Evolutionary conservation across 2,888 invertebrate genomes (phyloP).

Genomic region (Platycheirus albimanus): DNA sequence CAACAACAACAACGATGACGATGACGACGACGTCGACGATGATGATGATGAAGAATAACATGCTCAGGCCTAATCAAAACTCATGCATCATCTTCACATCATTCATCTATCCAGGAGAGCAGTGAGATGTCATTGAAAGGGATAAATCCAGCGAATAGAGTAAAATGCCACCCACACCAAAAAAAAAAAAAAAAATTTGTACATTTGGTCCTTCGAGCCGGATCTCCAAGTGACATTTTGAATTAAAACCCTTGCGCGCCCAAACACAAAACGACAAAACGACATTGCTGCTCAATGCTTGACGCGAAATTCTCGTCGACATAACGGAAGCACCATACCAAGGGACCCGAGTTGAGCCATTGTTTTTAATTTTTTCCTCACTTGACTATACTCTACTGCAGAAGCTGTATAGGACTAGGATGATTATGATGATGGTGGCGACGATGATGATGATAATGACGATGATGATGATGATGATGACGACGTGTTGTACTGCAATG

Average conservation of each 20-base stretch:
- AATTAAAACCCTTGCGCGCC: constrained; percentile 50
- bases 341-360: constrained; percentile 48
- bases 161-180: background rate
- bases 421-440: constrained; percentile 47
- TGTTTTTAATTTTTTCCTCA: constrained; percentile 64
- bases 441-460: constrained; percentile 46
- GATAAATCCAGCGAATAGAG: constrained; percentile 18
- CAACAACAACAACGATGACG: constrained; percentile 1
- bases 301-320: constrained; percentile 35
- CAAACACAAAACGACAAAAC: constrained; percentile 22
- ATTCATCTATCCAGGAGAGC: constrained; percentile 17
- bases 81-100: constrained; percentile 53
- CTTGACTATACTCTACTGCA: constrained; percentile 58
- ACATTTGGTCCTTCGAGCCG: constrained; percentile 37
- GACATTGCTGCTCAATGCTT: constrained; percentile 22
- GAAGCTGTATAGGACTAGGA: constrained; percentile 23
- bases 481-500: constrained; percentile 71
- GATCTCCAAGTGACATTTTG: constrained; percentile 59
- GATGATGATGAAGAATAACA: constrained; percentile 51
- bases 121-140: constrained; percentile 54
- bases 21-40: no score
- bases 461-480: constrained; percentile 47
- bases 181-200: no score
- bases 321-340: constrained; percentile 55
- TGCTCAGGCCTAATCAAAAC: constrained; percentile 66